These are phyloP conservation scores for Eudyptes chrysolophus DNA, from an alignment of 2,113 vertebrate species.

Conservation along the genomic window DNA sequence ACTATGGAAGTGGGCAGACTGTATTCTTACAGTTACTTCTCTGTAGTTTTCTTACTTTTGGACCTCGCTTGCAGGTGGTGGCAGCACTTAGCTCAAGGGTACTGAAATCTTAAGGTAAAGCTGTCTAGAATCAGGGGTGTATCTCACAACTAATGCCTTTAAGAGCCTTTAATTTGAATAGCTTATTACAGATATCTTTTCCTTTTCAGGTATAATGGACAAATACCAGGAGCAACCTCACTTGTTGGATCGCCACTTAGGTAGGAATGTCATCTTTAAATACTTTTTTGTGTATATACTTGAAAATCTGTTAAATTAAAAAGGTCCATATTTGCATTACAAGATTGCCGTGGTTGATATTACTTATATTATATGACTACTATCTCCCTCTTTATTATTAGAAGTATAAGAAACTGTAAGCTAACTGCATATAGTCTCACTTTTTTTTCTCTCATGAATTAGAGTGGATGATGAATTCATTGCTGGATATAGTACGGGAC, in stretches of 20 bases:
- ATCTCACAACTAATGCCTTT: neutral
- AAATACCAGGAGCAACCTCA: constrained; percentile 96
- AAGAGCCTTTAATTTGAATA: neutral
- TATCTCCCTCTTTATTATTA: neutral
- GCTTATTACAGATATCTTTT: neutral
- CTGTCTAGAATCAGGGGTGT: neutral
- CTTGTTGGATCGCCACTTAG: constrained; percentile 90
- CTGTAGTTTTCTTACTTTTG: neutral
- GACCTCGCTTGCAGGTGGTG: neutral
- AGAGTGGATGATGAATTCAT: constrained; percentile 91
- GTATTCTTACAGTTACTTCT: neutral
- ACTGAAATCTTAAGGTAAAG: neutral
- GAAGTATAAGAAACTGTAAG: neutral
- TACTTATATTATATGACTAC: neutral
- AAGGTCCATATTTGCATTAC: neutral
- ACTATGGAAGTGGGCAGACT: neutral
- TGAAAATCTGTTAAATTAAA: neutral
- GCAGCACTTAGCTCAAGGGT: neutral
- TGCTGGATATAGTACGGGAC: constrained; percentile 80
- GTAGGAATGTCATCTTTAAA: constrained; percentile 68
- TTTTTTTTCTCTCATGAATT: neutral
- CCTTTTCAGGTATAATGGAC: constrained; percentile 88
- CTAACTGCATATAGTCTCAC: neutral
- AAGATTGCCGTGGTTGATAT: neutral
- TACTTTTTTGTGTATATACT: neutral